A percentile compares a stretch with the other conserved stretches of the same genome.
Evolutionary conservation across 2,888 invertebrate genomes (phyloP).

Genomic region (Cosmopolites sordidus): DNA sequence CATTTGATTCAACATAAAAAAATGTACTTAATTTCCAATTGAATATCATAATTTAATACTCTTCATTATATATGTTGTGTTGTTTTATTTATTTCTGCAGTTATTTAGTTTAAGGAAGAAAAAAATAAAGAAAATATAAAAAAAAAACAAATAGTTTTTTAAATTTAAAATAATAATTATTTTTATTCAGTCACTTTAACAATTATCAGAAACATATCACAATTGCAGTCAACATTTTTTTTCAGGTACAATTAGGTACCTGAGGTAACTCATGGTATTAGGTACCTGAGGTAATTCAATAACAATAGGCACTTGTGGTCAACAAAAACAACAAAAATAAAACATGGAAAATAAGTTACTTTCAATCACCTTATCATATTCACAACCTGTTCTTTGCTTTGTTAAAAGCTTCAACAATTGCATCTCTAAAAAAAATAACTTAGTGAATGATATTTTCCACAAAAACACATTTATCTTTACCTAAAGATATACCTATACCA

Average conservation of each 20-base stretch:
- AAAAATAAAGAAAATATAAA: too few species aligned
- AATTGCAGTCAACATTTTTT: slow-evolving; percentile 9
- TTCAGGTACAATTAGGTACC: slow-evolving; percentile 15
- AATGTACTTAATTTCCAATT: too few species aligned
- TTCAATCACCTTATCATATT: too few species aligned
- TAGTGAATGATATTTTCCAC: neutral
- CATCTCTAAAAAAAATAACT: slow-evolving; percentile 54
- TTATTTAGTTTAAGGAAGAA: too few species aligned
- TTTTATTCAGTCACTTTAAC: too few species aligned
- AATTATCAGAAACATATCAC: slow-evolving; percentile 15
- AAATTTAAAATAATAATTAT: too few species aligned
- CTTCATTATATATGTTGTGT: too few species aligned
- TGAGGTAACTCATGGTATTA: neutral
- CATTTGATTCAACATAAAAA: too few species aligned
- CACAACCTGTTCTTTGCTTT: slow-evolving; percentile 54
- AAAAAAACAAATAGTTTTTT: too few species aligned
- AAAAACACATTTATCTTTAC: slow-evolving; percentile 49
- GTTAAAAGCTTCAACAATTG: slow-evolving; percentile 73
- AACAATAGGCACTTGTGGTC: slow-evolving; percentile 16
- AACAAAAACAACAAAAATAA: neutral
- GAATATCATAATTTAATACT: too few species aligned
- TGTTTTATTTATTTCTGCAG: too few species aligned
- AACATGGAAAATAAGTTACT: neutral
- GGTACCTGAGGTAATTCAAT: slow-evolving; percentile 7
- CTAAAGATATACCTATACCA: slow-evolving; percentile 83